These are phyloP conservation scores for Thamnophis elegans DNA, from an alignment of 2,797 vertebrate genomes.

Conservation along the genomic window DNA sequence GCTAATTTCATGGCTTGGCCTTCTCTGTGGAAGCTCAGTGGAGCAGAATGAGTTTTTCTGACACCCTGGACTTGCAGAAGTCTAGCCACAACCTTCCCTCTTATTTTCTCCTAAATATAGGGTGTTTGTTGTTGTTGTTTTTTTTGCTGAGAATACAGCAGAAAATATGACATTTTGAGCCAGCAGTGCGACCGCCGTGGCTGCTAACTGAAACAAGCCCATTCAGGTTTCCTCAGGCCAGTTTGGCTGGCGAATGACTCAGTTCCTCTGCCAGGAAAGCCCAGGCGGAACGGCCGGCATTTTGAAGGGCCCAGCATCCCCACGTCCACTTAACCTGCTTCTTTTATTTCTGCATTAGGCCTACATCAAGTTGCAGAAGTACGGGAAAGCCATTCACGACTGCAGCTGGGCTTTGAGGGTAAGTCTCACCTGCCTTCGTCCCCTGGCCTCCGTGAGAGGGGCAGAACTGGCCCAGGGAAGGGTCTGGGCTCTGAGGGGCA, in stretches of 20 bases:
- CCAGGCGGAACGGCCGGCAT: no score
- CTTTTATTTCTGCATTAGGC: slow-evolving; percentile 74
- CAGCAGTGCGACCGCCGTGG: background rate
- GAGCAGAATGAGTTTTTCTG: background rate
- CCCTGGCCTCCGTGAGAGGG: background rate
- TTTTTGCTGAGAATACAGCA: background rate
- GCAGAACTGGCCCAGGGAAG: background rate
- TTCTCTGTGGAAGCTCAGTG: background rate
- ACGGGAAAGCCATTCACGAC: slow-evolving; percentile 83
- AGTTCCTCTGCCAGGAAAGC: background rate
- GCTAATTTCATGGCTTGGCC: background rate
- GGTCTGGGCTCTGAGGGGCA: background rate
- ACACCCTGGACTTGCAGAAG: background rate
- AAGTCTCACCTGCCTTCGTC: slow-evolving; percentile 45
- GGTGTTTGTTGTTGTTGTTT: no score
- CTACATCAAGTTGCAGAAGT: slow-evolving; percentile 83
- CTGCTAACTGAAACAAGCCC: background rate
- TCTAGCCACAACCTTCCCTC: background rate
- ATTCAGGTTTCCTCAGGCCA: background rate
- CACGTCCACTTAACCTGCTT: background rate
- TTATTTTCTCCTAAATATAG: background rate
- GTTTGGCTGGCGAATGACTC: background rate
- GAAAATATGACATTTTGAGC: background rate
- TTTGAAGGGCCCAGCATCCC: background rate
- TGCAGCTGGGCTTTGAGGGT: slow-evolving; percentile 95